A percentile compares a stretch with the other conserved stretches of the same genome.
phyloP scores from a whole-genome alignment of 2,113 vertebrate genomes.

The Dasyornis broadbenti region DNA sequence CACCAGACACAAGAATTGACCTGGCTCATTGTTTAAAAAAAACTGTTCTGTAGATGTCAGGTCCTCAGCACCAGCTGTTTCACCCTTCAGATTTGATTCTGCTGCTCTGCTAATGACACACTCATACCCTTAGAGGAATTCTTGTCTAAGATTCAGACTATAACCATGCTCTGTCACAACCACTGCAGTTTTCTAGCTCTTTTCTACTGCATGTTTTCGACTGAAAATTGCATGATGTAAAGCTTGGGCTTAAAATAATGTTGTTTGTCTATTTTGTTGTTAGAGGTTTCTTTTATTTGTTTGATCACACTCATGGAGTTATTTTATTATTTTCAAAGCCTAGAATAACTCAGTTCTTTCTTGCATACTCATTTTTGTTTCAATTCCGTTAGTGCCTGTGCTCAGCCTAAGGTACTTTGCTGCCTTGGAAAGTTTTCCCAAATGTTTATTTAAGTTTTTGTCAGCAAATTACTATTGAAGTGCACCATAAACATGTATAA shows the following conservation, averaged over 20 bases:
- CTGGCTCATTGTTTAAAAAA: neutral
- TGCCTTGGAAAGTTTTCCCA: neutral
- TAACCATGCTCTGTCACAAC: neutral
- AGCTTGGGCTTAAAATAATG: neutral
- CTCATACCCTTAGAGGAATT: neutral
- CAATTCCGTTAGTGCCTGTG: neutral
- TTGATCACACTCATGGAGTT: rapidly evolving
- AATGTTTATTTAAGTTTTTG: neutral
- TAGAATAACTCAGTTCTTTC: neutral
- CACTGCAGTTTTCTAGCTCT: neutral
- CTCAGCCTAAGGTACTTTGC: neutral
- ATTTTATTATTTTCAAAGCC: neutral
- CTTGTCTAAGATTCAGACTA: neutral
- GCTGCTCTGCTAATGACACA: neutral
- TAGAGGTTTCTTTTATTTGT: neutral
- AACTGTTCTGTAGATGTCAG: neutral
- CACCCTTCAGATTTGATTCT: neutral
- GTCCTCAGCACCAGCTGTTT: neutral
- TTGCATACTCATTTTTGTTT: neutral
- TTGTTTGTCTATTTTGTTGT: neutral
- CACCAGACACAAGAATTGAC: neutral
- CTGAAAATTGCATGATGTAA: neutral
- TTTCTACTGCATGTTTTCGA: neutral
- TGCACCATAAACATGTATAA: neutral
- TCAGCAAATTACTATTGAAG: neutral